phyloP scores from a whole-genome alignment of 2,797 vertebrate species.

The Tarsius wallacei region DNA sequence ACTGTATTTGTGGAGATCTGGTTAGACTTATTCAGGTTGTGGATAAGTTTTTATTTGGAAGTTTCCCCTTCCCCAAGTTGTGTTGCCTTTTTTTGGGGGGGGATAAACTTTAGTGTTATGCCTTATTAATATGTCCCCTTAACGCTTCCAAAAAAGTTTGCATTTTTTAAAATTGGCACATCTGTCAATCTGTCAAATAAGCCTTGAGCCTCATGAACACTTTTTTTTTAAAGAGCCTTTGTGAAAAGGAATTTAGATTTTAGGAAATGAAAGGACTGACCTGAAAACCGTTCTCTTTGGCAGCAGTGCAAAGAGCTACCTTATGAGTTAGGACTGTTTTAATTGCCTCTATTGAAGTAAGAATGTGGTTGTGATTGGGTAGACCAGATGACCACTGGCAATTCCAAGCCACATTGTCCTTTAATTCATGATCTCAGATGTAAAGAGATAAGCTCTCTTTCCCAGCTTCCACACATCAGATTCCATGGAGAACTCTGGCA shows the following conservation, averaged over 20 bases:
- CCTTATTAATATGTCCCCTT: neutral
- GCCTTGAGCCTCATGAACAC: neutral
- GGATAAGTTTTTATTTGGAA: conserved; percentile 41
- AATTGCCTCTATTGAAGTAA: neutral
- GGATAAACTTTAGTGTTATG: conserved; percentile 7
- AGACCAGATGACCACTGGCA: neutral
- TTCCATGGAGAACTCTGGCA: neutral
- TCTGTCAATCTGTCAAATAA: neutral
- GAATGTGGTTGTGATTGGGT: neutral
- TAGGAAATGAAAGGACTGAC: conserved; percentile 35
- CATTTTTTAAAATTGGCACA: neutral
- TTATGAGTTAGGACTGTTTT: neutral
- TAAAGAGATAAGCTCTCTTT: neutral
- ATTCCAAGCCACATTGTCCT: neutral
- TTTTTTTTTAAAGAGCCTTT: neutral
- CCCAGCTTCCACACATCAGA: neutral
- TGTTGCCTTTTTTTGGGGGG: neutral
- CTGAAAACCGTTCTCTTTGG: conserved; percentile 3
- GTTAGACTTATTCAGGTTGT: neutral
- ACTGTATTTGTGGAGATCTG: neutral
- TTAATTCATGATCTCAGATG: neutral
- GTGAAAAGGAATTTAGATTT: conserved; percentile 36
- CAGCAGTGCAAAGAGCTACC: neutral
- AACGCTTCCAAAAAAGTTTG: neutral
- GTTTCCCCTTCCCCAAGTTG: neutral